Conservation (phyloP, 2,888 invertebrate species). For the Troides aeacus region DNA sequence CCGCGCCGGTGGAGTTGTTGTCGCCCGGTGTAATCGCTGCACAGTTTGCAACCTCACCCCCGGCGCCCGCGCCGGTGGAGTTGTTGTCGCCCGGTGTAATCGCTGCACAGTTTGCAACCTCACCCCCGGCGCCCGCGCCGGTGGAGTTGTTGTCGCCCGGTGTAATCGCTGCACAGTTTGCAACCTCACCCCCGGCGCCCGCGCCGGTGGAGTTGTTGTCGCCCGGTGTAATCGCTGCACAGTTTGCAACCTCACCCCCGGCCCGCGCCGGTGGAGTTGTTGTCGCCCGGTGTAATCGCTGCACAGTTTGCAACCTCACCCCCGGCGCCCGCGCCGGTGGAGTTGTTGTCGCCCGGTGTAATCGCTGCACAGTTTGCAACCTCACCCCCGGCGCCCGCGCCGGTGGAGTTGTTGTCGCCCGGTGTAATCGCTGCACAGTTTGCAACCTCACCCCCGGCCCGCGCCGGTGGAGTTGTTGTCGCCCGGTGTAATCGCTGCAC, state of each 20-base stretch:
- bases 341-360: conserved; percentile 12
- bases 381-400: background rate
- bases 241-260: conserved; percentile 13
- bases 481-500: background rate
- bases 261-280: conserved; percentile 7
- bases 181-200: background rate
- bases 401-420: conserved; percentile 16
- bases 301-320: conserved; percentile 15
- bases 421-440: background rate
- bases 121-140: background rate
- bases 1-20: conserved; percentile 8
- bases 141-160: conserved; percentile 15
- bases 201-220: conserved; percentile 15
- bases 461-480: conserved; percentile 14
- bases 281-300: background rate
- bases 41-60: conserved; percentile 15
- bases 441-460: conserved; percentile 2
- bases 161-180: background rate
- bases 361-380: conserved; percentile 4
- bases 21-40: background rate
- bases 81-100: conserved; percentile 9
- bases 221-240: background rate
- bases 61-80: background rate
- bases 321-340: background rate
- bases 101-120: conserved; percentile 8